Conservation (phyloP, 2,113 vertebrate genomes). For the Atractosteus spatula region DNA sequence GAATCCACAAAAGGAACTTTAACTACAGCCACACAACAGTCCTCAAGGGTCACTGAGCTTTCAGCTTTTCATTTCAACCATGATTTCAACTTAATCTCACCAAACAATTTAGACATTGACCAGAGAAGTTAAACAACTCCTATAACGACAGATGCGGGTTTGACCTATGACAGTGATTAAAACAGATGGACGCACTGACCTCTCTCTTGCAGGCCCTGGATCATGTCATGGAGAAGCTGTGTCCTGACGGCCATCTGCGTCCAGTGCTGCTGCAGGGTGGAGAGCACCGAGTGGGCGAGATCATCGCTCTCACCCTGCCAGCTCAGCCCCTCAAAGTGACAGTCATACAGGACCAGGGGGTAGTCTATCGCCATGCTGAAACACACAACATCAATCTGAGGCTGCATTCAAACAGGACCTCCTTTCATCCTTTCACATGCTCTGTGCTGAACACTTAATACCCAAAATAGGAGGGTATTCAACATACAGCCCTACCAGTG, state of each 20-base stretch:
- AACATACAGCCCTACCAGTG: not conserved
- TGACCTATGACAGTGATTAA: too few species aligned
- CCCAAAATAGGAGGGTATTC: too few species aligned
- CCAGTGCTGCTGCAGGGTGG: slow-evolving; percentile 83
- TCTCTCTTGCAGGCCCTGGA: slow-evolving; percentile 63
- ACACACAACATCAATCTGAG: not conserved
- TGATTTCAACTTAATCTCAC: too few species aligned
- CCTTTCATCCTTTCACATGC: too few species aligned
- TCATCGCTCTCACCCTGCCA: slow-evolving; percentile 76
- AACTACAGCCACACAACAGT: too few species aligned
- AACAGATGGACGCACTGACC: slow-evolving; percentile 26
- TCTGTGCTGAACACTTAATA: not conserved
- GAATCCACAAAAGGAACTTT: too few species aligned
- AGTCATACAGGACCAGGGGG: slow-evolving; percentile 84
- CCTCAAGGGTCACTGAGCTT: too few species aligned
- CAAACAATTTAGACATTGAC: too few species aligned
- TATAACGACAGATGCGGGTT: too few species aligned
- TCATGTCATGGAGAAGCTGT: slow-evolving; percentile 75
- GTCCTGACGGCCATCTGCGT: slow-evolving; percentile 75
- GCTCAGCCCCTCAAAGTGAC: slow-evolving; percentile 75
- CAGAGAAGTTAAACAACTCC: too few species aligned
- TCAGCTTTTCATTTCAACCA: too few species aligned
- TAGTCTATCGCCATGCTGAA: slow-evolving; percentile 91
- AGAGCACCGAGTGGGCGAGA: slow-evolving; percentile 67
- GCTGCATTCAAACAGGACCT: too few species aligned